Percentiles rank a stretch among this genome's conserved stretches.
These are phyloP conservation scores for Eolophus roseicapilla DNA, from an alignment of 2,113 vertebrate species.

Conservation along the genomic window DNA sequence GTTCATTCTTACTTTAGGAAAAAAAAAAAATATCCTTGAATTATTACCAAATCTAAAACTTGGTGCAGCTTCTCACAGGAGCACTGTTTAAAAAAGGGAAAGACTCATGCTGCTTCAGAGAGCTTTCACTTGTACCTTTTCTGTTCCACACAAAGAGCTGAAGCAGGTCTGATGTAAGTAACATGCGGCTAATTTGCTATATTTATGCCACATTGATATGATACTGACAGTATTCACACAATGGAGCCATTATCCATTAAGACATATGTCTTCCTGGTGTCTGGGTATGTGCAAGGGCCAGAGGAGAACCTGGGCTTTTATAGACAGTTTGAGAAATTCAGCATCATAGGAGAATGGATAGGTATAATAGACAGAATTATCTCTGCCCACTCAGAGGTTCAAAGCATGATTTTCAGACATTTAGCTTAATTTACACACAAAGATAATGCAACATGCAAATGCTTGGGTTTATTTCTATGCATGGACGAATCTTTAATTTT, in stretches of 20 bases:
- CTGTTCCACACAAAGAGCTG: conserved; percentile 22
- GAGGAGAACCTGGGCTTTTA: conserved; percentile 30
- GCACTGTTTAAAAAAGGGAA: background rate
- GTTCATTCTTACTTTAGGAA: background rate
- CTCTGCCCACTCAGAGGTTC: conserved; percentile 9
- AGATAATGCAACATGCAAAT: background rate
- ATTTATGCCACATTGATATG: conserved; percentile 56
- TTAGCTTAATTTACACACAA: conserved; percentile 6
- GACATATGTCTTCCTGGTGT: conserved; percentile 34
- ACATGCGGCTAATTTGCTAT: conserved; percentile 45
- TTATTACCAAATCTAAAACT: background rate
- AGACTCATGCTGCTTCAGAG: conserved; percentile 32
- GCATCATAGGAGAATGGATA: conserved; percentile 2
- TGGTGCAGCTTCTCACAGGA: background rate
- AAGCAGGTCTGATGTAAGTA: conserved; percentile 45
- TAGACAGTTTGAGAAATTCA: conserved; percentile 29
- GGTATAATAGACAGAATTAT: conserved; percentile 17
- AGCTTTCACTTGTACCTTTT: conserved; percentile 51
- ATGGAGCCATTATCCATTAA: conserved; percentile 58
- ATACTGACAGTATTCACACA: conserved; percentile 54
- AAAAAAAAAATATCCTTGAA: background rate
- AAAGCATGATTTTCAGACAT: conserved; percentile 4
- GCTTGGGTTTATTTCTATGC: background rate
- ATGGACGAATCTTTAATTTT: background rate
- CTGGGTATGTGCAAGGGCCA: conserved; percentile 1